Base-by-base conservation (phyloP, 2,113 vertebrate genomes). In the Nothocercus nigrocapillus region DNA sequence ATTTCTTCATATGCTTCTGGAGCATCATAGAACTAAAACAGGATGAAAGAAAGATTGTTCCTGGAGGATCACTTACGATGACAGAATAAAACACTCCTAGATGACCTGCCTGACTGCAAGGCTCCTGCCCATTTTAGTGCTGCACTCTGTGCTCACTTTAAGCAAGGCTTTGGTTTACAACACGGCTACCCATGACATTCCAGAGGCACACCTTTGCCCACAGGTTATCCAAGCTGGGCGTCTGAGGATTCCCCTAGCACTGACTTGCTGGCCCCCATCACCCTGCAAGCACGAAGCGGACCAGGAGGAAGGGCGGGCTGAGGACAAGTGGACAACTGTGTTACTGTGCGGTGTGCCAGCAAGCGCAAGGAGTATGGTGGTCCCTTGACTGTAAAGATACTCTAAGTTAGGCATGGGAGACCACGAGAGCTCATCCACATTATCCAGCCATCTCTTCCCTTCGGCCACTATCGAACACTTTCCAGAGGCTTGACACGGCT, bases 1-100 rank as follows among this genome's bases (percentile, higher is more conserved):
- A 99, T 99, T 27, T 98, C 97, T 85, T 99, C 99, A 1, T 99
- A 99, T n/a, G 98, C 98, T 3, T 98, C 97, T 7, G 99, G 98
- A 42, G 99, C 99, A 25, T 98, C 98, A 2, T 99, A 98, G 97
- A 99, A 99, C 99, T 99, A 94, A 78, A 93, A 4, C 0, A 7
- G 74, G 82, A 51, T 2, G 79, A 81, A 63, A 78, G 84, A 40
- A 80, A 70, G 49, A 75, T 38, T 27, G 12, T 97, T 73, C 95
- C 12, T 42, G 49, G 20, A 38, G 40, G 40, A 40, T 8, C 51
- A n/a, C 6, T 27, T 13, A 17, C 19, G n/a, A 38, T 18, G 47
- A 53, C 7, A 45, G 25, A 61, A 27, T 8, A 28, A 89, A 90
- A 78, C 17, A 32, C 59, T 15, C 77, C 69, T 53, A 40, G 27